Percentiles rank a stretch among this genome's conserved stretches.
phyloP scores from a whole-genome alignment of 2,113 vertebrate species.

The Theristicus caerulescens region DNA sequence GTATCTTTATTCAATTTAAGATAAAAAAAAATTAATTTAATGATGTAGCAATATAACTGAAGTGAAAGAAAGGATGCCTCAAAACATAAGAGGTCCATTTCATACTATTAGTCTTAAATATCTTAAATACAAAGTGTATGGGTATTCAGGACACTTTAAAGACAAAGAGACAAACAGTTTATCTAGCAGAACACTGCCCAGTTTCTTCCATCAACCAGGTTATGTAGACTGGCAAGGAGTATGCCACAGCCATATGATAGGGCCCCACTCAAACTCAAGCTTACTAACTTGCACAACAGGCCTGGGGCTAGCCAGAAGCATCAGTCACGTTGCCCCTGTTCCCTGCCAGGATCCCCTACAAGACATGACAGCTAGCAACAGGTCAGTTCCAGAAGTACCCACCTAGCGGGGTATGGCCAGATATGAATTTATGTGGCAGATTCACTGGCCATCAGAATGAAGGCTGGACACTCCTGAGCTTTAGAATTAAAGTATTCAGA shows the following conservation, averaged over 20 bases:
- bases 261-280: background rate
- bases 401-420: background rate
- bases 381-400: background rate
- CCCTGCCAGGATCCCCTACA: too few relatives aligned
- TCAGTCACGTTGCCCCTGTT: background rate
- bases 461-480: background rate
- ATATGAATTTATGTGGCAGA: background rate
- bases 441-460: background rate
- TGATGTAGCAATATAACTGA: background rate
- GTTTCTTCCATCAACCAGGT: background rate
- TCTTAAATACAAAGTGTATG: background rate
- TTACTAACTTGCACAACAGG: background rate
- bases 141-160: background rate
- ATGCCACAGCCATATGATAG: fast-evolving
- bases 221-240: background rate
- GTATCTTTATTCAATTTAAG: background rate
- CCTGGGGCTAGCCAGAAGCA: background rate
- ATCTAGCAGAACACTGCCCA: background rate
- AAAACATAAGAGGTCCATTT: background rate
- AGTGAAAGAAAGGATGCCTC: background rate
- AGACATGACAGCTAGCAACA: background rate
- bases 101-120: background rate
- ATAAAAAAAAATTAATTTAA: background rate
- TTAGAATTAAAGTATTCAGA: background rate
- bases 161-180: background rate